Evolutionary conservation across 2,888 invertebrate species (phyloP), one percentile per base, ranked within the genome.

Genomic region (Cephus rjabovi): DNA sequence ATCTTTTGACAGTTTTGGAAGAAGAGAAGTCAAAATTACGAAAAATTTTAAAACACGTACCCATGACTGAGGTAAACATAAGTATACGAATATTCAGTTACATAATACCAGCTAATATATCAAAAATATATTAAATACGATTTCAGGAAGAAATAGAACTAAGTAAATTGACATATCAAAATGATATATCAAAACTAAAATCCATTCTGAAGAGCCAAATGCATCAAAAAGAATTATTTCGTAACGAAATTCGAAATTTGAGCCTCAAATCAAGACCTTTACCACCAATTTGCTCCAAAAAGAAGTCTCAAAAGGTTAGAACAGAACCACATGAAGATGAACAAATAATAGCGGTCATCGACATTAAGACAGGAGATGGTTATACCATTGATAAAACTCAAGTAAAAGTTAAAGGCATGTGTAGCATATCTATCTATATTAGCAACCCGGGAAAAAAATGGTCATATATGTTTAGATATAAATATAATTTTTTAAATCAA

Each of bases 1-100:
- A 94, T 84, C 90, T 94, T 30, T 81, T 94, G 11, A 92, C 93
- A 1, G 89, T 94, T n/a, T 88, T 95, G 37, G 93, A 93, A 73
- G 93, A 93, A 75, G 94, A 95, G 83, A 93, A 93, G 82, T 89
- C 91, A 4, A 92, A 93, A 76, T 85, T 94, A n/a, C 86, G 87
- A 3, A 91, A 91, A 73, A 79, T 93, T 9, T 83, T 93, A 23
- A 88, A 89, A 30, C 82, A 86, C 34, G 71, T 76, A 56, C 78
- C 84, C 12, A 79, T 85, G 74, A 84, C 87, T 1, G 83, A 89
- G 70, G 89, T 89, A 87, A 82, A 69, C 31, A 35, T 56, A 56
- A 56, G 6, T 56, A 23, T 56, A 56, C 9, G 56, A 23, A 56
- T 23, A 23, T 56, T 23, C 23, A 56, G 23, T 23, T 23, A 1